Percentiles rank a stretch among this genome's conserved stretches.
phyloP scores from a whole-genome alignment of 2,888 invertebrate genomes.

The Ctena decussata region DNA sequence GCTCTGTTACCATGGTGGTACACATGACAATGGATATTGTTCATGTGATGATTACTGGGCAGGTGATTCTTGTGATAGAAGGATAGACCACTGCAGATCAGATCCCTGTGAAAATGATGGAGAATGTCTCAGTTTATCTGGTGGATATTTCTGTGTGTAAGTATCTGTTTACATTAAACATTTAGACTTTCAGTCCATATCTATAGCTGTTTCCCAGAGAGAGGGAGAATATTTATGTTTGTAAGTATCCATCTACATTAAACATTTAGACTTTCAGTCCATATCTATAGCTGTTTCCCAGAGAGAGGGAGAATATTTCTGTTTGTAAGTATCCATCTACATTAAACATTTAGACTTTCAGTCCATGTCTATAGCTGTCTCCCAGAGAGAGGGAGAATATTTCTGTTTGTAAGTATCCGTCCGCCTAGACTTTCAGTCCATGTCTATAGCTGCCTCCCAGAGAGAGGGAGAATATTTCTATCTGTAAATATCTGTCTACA shows the following conservation, averaged over 20 bases:
- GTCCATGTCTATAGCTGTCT: too few species aligned
- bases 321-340: constrained; percentile 49
- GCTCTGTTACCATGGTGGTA: constrained; percentile 97
- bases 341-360: too few species aligned
- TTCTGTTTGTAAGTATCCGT: constrained; percentile 61
- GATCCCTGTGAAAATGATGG: constrained; percentile 57
- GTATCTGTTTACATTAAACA: too few species aligned
- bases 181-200: too few species aligned
- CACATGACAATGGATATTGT: constrained; percentile 87
- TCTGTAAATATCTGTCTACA: constrained; percentile 43
- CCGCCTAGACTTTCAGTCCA: too few species aligned
- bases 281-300: too few species aligned
- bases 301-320: constrained; percentile 52
- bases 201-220: too few species aligned
- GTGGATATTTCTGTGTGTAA: constrained; percentile 65
- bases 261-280: too few species aligned
- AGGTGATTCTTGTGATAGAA: constrained; percentile 63
- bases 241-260: constrained; percentile 20
- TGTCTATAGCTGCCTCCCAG: too few species aligned
- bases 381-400: too few species aligned
- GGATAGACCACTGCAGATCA: constrained; percentile 47
- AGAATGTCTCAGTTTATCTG: constrained; percentile 53
- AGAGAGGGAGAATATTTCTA: constrained; percentile 56
- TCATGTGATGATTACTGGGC: constrained; percentile 66
- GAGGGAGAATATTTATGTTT: constrained; percentile 62